phyloP scores from a whole-genome alignment of 2,888 invertebrate species.

The Latrodectus elegans region DNA sequence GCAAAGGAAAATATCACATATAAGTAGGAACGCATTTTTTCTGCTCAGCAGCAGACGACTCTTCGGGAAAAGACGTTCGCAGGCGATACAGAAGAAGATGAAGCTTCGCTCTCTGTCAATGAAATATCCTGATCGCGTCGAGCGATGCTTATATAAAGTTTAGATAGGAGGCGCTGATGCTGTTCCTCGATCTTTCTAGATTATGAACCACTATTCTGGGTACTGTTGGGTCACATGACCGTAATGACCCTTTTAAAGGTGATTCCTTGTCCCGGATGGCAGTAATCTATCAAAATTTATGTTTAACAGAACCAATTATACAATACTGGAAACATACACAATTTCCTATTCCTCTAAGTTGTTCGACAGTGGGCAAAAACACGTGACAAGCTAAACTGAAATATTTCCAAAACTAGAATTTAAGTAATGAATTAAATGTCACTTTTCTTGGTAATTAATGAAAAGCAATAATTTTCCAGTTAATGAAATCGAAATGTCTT shows the following conservation, averaged over 20 bases:
- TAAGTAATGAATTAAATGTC: too few relatives aligned
- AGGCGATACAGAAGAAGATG: not conserved
- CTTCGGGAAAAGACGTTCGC: not conserved
- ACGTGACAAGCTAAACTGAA: too few relatives aligned
- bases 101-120: not conserved
- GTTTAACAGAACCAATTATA: not conserved
- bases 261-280: not conserved
- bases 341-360: too few relatives aligned
- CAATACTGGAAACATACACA: too few relatives aligned
- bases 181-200: conserved; percentile 21
- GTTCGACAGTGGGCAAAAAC: too few relatives aligned
- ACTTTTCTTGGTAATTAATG: too few relatives aligned
- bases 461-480: too few relatives aligned
- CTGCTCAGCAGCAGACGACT: conserved; percentile 10
- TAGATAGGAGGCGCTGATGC: conserved; percentile 33
- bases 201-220: conserved; percentile 14
- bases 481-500: too few relatives aligned
- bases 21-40: conserved; percentile 34
- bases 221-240: conserved; percentile 26
- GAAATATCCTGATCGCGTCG: not conserved
- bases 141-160: not conserved
- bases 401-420: too few relatives aligned
- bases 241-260: conserved; percentile 23
- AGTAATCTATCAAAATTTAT: not conserved
- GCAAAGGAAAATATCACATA: conserved; percentile 25